These are phyloP conservation scores for Varroa destructor DNA, from an alignment of 1,140 invertebrate species.

Conservation along the genomic window DNA sequence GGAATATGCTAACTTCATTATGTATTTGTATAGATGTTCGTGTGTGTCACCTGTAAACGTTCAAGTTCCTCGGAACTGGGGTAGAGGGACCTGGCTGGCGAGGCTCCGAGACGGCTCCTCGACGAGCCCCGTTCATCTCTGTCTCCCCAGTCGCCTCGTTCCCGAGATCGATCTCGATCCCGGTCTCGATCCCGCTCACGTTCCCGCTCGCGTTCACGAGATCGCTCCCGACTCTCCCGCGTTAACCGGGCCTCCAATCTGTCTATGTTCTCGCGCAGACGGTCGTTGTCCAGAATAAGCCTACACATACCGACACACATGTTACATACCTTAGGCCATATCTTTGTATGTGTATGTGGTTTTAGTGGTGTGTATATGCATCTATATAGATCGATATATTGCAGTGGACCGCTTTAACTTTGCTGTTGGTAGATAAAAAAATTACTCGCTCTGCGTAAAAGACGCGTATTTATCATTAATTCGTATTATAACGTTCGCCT, in stretches of 20 bases:
- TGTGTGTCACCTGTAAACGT: slow-evolving; percentile 29
- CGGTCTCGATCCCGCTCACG: background rate
- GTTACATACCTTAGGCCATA: no score
- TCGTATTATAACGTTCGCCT: no score
- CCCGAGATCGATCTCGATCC: no score
- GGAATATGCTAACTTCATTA: no score
- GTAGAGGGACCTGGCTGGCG: slow-evolving; percentile 24
- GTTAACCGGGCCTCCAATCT: slow-evolving; percentile 30
- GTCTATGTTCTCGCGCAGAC: slow-evolving; percentile 41
- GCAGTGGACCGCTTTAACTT: no score
- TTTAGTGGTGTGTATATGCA: no score
- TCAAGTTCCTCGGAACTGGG: slow-evolving; percentile 35
- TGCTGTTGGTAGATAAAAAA: no score
- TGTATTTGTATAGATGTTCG: background rate
- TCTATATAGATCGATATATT: no score
- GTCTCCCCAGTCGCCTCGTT: no score
- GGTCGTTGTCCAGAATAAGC: slow-evolving; percentile 74
- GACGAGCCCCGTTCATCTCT: slow-evolving; percentile 24
- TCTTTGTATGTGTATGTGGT: no score
- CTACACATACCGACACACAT: slow-evolving; percentile 47
- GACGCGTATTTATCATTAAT: no score
- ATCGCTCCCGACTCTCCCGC: slow-evolving; percentile 27
- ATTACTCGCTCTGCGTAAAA: no score
- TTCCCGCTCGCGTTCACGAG: slow-evolving; percentile 10
- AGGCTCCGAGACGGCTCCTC: slow-evolving; percentile 19